Evolutionary conservation across 2,888 invertebrate species (phyloP).

Genomic region (Xanthostigma xanthostigma): DNA sequence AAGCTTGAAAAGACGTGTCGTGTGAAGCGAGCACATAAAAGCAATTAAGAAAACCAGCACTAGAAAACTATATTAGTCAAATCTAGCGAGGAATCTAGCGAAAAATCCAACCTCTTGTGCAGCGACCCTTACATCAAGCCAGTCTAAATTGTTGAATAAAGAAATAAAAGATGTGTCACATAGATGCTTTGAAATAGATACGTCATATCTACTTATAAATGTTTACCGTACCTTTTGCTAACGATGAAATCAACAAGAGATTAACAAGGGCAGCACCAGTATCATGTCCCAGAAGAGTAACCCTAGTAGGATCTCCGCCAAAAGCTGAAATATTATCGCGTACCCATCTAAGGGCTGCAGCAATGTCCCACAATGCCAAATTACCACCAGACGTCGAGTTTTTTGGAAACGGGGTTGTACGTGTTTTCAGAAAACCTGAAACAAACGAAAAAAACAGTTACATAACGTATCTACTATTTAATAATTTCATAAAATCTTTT

Average conservation of each 20-base stretch:
- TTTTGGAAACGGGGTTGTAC: conserved; percentile 19
- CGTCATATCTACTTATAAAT: not conserved
- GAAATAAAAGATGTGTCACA: too few species aligned
- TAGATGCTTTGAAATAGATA: too few species aligned
- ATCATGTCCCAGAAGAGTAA: conserved; percentile 75
- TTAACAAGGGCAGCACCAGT: conserved; percentile 77
- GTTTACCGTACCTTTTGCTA: conserved; percentile 46
- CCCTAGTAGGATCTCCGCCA: conserved; percentile 71
- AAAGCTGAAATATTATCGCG: conserved; percentile 70
- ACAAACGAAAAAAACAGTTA: conserved; percentile 12
- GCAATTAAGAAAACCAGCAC: too few species aligned
- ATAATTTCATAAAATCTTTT: too few species aligned
- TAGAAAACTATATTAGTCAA: too few species aligned
- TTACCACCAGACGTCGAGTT: conserved; percentile 38
- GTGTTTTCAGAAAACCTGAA: conserved; percentile 40
- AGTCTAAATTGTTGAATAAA: too few species aligned
- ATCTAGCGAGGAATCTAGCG: too few species aligned
- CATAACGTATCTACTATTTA: not conserved
- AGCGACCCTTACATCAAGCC: too few species aligned
- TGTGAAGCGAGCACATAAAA: too few species aligned
- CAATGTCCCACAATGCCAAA: conserved; percentile 68
- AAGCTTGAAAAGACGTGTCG: too few species aligned
- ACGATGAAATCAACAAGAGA: conserved; percentile 66
- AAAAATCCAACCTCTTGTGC: too few species aligned
- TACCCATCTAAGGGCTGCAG: conserved; percentile 73